Conservation (phyloP, 1,140 invertebrate genomes). For the Trichonephila inaurata region DNA sequence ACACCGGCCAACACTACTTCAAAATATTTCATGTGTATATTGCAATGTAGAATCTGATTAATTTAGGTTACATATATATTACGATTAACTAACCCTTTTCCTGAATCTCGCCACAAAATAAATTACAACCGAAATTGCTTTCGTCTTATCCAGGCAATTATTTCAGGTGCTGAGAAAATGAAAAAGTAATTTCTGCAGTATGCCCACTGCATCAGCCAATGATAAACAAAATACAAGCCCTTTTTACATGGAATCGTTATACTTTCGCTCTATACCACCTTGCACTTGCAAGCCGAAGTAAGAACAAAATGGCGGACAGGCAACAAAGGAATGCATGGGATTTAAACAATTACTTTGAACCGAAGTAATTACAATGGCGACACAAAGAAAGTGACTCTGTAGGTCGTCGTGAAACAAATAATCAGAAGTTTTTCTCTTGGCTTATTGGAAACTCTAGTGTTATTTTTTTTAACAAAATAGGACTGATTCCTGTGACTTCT, state of each 20-base stretch:
- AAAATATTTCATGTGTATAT: too few species aligned
- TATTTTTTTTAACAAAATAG: conserved; percentile 39
- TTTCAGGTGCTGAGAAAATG: too few species aligned
- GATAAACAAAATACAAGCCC: background rate
- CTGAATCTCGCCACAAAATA: too few species aligned
- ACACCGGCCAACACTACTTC: too few species aligned
- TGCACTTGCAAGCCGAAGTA: background rate
- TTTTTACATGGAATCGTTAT: background rate
- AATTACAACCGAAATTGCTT: too few species aligned
- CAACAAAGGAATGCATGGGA: conserved; percentile 14
- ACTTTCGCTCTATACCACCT: background rate
- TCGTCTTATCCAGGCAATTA: too few species aligned
- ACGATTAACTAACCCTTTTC: too few species aligned
- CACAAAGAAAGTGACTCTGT: conserved; percentile 29
- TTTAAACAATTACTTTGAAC: conserved; percentile 55
- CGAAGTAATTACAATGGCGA: conserved; percentile 30
- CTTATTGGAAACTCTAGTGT: background rate
- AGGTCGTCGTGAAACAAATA: conserved; percentile 30
- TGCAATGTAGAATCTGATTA: too few species aligned
- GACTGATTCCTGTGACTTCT: background rate
- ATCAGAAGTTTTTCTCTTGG: background rate
- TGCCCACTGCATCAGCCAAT: background rate
- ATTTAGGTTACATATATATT: too few species aligned
- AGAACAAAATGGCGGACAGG: conserved; percentile 24
- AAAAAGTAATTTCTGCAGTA: too few species aligned